Evolutionary conservation across 2,888 invertebrate genomes (phyloP), one percentile per base, ranked within the genome.

Genomic region (Cremastobaeus sp.): DNA sequence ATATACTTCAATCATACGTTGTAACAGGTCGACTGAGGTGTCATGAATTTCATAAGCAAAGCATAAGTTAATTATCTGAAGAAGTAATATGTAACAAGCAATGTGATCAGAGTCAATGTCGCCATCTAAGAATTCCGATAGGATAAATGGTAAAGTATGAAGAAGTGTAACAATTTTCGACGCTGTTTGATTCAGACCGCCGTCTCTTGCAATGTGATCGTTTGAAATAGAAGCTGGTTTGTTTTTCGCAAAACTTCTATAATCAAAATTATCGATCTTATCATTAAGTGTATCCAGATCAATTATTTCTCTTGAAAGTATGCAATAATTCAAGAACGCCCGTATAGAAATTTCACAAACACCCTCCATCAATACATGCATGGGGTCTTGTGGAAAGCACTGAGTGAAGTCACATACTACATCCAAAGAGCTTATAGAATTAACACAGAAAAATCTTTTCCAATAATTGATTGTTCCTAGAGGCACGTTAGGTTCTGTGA

Each of bases 31-130:
- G 8, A 39, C 39, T 39, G 34, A 32, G n/a, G 34, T 32, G 0
- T 59, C 14, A 34, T 15, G 57, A 15, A 59, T 59, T 25, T 59
- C 57, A 45, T 45, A 59, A 14, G 57, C 4, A 35, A 59, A 59
- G 15, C 34, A 59, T 34, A 59, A 0, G 25, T 59, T 45, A 3
- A 25, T 59, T 14, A 45, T 59, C 45, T 59, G 57, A n/a, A 59
- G 12, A 4, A 59, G 20, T 21, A 59, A 59, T 45, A 11, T 45
- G n/a, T 59, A 59, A 41, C 30, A 35, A 1, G 21, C 3, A 14
- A 45, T 34, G 11, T 45, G 17, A 11, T 57, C 43, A 15, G 3
- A 6, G 8, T 57, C 20, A 11, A n/a, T 9, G 9, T 57, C 34
- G n/a, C 21, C 4, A 6, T 34, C 11, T 30, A 55, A 1, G 2